These are phyloP conservation scores for Notodonta ziczac DNA, from an alignment of 2,888 invertebrate genomes.

Conservation along the genomic window DNA sequence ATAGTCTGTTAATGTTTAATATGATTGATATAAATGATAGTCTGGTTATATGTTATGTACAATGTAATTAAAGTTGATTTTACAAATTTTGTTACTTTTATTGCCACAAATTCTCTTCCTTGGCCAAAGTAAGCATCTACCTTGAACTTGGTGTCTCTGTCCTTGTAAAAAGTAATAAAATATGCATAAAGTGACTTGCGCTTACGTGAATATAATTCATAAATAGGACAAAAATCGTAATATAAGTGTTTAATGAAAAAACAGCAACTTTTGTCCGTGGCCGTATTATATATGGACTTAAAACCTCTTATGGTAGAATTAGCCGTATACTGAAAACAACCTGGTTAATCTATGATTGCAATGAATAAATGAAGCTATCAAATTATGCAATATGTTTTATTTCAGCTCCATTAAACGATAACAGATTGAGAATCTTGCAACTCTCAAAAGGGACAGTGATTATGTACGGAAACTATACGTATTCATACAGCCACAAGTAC, in stretches of 20 bases:
- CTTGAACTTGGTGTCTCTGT: constrained; percentile 30
- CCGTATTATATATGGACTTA: constrained; percentile 1
- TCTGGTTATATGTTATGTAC: constrained; percentile 17
- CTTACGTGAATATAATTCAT: too few relatives aligned
- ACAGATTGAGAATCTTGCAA: neutral
- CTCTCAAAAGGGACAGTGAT: constrained; percentile 11
- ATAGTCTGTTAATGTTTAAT: constrained; percentile 7
- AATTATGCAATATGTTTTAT: neutral
- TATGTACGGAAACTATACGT: constrained; percentile 23
- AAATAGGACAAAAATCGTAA: constrained; percentile 20
- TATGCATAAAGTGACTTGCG: constrained; percentile 25
- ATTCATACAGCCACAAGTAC: constrained; percentile 16
- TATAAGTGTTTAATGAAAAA: constrained; percentile 18
- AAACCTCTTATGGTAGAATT: constrained; percentile 6
- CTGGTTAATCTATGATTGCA: too few relatives aligned
- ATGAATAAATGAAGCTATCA: too few relatives aligned
- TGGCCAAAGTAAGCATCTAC: constrained; percentile 23
- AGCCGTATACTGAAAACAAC: neutral
- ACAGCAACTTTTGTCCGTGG: constrained; percentile 14
- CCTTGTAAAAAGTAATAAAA: constrained; percentile 28
- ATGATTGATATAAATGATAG: constrained; percentile 19
- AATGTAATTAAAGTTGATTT: constrained; percentile 24
- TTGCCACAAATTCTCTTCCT: constrained; percentile 19
- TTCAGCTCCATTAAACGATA: too few relatives aligned
- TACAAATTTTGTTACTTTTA: constrained; percentile 14